These are phyloP conservation scores for Ardeotis arabs DNA, from an alignment of 2,113 vertebrate species.

Conservation along the genomic window DNA sequence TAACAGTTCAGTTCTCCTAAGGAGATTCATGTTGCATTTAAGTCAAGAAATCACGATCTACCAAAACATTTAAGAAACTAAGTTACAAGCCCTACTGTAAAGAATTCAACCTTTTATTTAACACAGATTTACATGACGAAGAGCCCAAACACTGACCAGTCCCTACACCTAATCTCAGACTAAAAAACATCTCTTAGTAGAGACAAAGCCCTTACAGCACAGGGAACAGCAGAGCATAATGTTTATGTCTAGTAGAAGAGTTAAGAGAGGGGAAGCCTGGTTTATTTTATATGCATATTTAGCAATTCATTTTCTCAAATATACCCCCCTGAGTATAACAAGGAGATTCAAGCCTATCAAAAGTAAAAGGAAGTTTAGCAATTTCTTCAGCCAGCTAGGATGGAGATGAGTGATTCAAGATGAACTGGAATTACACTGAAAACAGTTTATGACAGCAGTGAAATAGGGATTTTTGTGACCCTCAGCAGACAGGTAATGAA, in stretches of 20 bases:
- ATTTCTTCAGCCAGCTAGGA: background rate
- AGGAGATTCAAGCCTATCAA: background rate
- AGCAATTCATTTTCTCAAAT: background rate
- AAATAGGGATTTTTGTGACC: background rate
- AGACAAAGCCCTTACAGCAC: background rate
- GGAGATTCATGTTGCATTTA: background rate
- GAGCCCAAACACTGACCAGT: background rate
- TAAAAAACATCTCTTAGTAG: background rate
- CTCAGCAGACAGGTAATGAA: background rate
- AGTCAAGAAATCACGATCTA: background rate
- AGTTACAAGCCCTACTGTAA: background rate
- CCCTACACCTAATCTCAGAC: background rate
- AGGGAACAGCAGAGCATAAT: background rate
- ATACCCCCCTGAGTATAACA: background rate
- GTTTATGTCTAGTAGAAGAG: background rate
- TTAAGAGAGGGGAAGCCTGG: background rate
- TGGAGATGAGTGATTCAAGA: background rate
- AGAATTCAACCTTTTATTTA: background rate
- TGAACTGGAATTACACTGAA: background rate
- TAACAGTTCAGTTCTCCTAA: background rate
- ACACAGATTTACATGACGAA: background rate
- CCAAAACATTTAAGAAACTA: background rate
- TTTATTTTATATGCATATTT: background rate
- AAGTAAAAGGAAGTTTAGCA: background rate
- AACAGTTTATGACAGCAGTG: background rate